A percentile compares a stretch with the other conserved stretches of the same genome.
These are phyloP conservation scores for Halisarca cf. caerulea DNA, from an alignment of 37 sponge, comb jelly and placozoan genomes.

Conservation along the genomic window DNA sequence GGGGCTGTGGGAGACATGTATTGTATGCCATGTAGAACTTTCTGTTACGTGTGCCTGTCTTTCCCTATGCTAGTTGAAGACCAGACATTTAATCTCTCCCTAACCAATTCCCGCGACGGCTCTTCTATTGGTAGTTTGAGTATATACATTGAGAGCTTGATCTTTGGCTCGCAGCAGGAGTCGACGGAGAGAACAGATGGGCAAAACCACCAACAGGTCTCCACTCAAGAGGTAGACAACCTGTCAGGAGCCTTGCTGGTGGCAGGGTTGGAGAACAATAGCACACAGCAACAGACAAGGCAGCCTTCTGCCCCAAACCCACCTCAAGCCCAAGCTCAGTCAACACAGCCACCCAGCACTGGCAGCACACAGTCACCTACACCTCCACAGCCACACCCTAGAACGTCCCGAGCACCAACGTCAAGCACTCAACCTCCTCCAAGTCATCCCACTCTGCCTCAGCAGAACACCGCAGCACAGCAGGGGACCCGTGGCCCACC, in stretches of 20 bases:
- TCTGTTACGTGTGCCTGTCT: too few relatives aligned
- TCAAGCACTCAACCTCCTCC: neutral
- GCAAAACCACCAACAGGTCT: too few relatives aligned
- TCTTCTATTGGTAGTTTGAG: constrained; percentile 40
- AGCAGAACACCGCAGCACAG: too few relatives aligned
- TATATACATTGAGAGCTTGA: constrained; percentile 38
- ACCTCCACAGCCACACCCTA: neutral
- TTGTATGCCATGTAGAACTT: too few relatives aligned
- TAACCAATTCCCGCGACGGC: constrained; percentile 2
- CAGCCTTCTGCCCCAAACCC: neutral
- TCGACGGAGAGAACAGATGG: too few relatives aligned
- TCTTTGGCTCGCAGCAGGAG: neutral
- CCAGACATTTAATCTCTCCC: neutral
- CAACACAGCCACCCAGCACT: constrained; percentile 20
- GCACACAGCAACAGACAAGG: neutral
- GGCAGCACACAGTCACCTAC: neutral
- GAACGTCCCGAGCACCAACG: neutral
- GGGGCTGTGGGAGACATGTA: too few relatives aligned
- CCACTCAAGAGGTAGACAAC: too few relatives aligned
- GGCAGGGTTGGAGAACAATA: too few relatives aligned
- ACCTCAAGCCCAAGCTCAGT: neutral
- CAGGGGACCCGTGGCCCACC: neutral
- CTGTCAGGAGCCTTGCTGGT: too few relatives aligned
- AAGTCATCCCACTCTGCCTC: neutral
- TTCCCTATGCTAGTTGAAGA: constrained; percentile 30